Percentiles rank a stretch among this genome's conserved stretches.
phyloP scores from a whole-genome alignment of 2,113 vertebrate species.

The Mirounga angustirostris region DNA sequence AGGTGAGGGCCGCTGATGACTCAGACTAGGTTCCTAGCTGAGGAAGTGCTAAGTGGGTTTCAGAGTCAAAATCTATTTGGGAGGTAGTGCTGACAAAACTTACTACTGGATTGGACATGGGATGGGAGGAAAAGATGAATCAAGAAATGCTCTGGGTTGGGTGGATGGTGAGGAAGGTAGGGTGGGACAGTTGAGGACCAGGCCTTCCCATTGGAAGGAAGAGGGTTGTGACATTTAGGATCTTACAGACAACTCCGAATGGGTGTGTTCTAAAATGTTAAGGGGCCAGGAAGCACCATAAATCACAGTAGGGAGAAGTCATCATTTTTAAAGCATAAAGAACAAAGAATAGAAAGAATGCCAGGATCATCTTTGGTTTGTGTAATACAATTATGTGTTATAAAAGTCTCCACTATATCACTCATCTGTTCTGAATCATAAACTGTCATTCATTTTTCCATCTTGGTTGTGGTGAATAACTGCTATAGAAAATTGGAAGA shows the following conservation, averaged over 20 bases:
- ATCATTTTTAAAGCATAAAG: neutral
- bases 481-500: constrained; percentile 40
- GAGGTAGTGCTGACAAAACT: neutral
- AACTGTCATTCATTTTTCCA: neutral
- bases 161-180: neutral
- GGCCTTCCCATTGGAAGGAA: neutral
- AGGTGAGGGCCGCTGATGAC: neutral
- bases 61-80: neutral
- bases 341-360: neutral
- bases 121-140: neutral
- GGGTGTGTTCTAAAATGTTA: neutral
- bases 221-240: neutral
- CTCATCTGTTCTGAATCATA: neutral
- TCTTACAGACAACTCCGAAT: neutral
- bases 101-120: neutral
- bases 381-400: neutral
- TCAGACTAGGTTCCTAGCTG: neutral
- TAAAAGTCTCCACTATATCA: neutral
- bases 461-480: constrained; percentile 21
- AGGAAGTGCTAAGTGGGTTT: neutral
- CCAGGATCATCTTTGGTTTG: neutral
- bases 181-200: neutral
- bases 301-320: neutral
- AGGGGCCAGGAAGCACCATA: neutral
- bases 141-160: neutral